Evolutionary conservation across 2,113 vertebrate genomes (phyloP).

Genomic region (Gavialis gangeticus): DNA sequence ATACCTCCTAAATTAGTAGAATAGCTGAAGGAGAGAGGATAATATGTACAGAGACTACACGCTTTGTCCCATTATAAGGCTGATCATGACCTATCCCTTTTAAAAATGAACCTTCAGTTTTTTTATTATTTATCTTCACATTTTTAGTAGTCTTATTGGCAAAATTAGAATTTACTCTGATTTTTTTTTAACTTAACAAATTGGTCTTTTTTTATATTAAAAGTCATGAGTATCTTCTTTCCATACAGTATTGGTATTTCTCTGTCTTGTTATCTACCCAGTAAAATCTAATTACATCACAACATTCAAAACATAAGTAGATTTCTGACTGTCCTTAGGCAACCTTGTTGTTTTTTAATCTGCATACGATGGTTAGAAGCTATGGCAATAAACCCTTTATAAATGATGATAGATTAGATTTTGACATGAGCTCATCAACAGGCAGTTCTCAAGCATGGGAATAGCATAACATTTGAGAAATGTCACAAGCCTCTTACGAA

Average conservation of each 20-base stretch:
- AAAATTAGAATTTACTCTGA: too few species aligned
- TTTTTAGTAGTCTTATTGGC: too few species aligned
- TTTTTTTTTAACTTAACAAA: too few species aligned
- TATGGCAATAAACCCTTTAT: constrained; percentile 57
- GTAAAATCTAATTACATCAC: neutral
- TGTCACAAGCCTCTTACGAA: neutral
- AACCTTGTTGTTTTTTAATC: constrained; percentile 55
- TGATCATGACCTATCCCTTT: too few species aligned
- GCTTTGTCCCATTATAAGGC: too few species aligned
- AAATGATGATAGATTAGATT: constrained; percentile 19
- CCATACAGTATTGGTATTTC: neutral
- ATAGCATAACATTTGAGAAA: constrained; percentile 17
- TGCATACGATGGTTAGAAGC: neutral
- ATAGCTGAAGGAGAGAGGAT: too few species aligned
- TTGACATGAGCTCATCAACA: constrained; percentile 7
- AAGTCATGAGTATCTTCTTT: neutral
- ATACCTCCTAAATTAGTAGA: too few species aligned
- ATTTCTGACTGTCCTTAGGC: constrained; percentile 36
- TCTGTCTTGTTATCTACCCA: neutral
- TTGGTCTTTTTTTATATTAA: neutral
- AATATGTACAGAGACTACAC: too few species aligned
- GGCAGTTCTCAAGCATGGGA: neutral
- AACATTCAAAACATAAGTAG: constrained; percentile 26
- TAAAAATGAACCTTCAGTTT: too few species aligned
- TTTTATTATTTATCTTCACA: too few species aligned